A percentile compares a stretch with the other conserved stretches of the same genome.
Evolutionary conservation across 1,140 invertebrate genomes (phyloP).

Genomic region (Nymphalis io): DNA sequence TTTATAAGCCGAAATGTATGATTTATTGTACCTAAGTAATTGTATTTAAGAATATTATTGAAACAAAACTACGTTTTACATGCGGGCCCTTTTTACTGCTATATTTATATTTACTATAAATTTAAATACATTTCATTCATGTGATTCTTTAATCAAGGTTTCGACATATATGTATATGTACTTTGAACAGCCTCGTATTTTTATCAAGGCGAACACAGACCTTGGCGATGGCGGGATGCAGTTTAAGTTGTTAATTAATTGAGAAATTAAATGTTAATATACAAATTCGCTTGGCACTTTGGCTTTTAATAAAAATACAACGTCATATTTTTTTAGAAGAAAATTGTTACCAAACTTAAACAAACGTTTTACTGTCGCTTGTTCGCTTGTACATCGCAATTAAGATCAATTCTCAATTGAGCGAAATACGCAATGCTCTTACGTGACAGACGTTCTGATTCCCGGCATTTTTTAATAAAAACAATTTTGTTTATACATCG

Average conservation of each 20-base stretch:
- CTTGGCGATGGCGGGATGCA: background rate
- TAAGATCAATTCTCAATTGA: slow-evolving; percentile 27
- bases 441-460: slow-evolving; percentile 11
- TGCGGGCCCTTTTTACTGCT: too few relatives aligned
- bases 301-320: background rate
- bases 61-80: too few relatives aligned
- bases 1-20: too few relatives aligned
- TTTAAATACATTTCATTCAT: background rate
- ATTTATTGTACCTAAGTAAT: too few relatives aligned
- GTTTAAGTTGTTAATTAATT: background rate
- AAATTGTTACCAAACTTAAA: background rate
- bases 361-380: slow-evolving; percentile 19
- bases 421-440: slow-evolving; percentile 25
- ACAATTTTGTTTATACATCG: slow-evolving; percentile 12
- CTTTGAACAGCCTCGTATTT: background rate
- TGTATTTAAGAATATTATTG: too few relatives aligned
- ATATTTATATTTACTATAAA: background rate
- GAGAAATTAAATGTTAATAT: background rate
- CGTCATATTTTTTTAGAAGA: background rate
- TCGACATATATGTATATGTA: background rate
- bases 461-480: slow-evolving; percentile 14
- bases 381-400: too few relatives aligned
- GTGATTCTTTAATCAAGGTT: background rate
- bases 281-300: background rate
- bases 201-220: background rate